Evolutionary conservation across 2,888 invertebrate species (phyloP), one percentile per base, ranked within the genome.

Genomic region (Drosophila borborema): DNA sequence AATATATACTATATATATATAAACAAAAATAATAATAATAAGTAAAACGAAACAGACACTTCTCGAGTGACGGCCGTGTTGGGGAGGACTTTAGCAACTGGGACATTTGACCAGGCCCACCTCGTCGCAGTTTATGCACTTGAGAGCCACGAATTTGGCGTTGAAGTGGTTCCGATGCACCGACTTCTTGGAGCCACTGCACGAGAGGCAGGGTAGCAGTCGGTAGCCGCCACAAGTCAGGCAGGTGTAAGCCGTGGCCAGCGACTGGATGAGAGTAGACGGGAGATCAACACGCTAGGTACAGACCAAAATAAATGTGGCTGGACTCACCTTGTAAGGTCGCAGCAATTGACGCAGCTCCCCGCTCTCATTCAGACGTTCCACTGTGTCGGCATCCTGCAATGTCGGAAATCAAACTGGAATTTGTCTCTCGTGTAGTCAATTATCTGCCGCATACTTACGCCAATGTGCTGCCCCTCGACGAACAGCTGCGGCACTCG

Each of bases 101-200:
- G 96, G 96, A 93, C 99, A 99, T 83, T 96, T 95, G 48, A 98
- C 96, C 56, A 99, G 95, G 55, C 99, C 99, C 60, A 98, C 98
- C 93, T 98, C 98, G 92, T 99, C 98, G 93, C 98, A 98, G 92
- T 97, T 97, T 96, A 98, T 98, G 93, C 98, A 98, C 91, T 97
- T 97, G 82, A 99, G 95, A 20, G 98, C 98, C 73, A 97, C 97
- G 91, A 98, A 97, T 94, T 98, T 98, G 40, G 97, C 96, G 0
- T 98, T 98, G 93, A 98, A 99, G 91, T 98, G 97, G 94, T 98
- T 98, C 81, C 98, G 95, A 92, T 98, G 97, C 55, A 98, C 96
- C 20, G 98, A 98, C 94, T 98, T 98, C 94, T 99, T 99, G 92
- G 98, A 98, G 31, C 99, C 99, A 90, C 97, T 98, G 94, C 99